phyloP scores from a whole-genome alignment of 1,140 invertebrate species.

The Reticulitermes speratus region DNA sequence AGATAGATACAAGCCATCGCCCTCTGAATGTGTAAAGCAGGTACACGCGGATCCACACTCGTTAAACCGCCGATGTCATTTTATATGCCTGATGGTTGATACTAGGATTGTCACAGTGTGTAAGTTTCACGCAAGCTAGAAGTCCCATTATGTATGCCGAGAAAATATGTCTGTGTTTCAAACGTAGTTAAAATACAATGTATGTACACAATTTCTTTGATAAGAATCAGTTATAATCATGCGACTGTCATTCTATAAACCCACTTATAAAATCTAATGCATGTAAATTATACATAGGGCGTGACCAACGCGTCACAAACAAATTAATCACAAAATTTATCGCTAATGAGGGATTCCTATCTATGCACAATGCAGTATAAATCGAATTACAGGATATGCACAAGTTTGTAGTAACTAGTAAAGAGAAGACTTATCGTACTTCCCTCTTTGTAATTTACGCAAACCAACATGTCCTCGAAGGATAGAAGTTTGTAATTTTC shows the following conservation, averaged over 20 bases:
- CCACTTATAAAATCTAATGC: neutral
- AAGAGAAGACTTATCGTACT: neutral
- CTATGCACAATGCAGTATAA: neutral
- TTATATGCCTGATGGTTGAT: neutral
- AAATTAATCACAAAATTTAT: neutral
- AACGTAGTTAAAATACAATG: neutral
- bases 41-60: neutral
- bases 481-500: neutral
- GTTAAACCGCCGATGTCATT: neutral
- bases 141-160: neutral
- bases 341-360: neutral
- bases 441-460: neutral
- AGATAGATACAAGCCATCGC: too few relatives aligned
- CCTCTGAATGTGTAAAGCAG: too few relatives aligned
- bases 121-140: neutral
- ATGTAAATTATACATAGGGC: neutral
- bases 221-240: neutral
- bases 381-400: neutral
- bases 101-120: neutral
- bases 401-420: neutral
- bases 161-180: neutral
- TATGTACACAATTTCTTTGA: neutral
- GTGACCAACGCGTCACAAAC: neutral
- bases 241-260: neutral
- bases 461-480: neutral